Base-by-base conservation (phyloP, 2,113 vertebrate species). In the Otolemur garnettii region DNA sequence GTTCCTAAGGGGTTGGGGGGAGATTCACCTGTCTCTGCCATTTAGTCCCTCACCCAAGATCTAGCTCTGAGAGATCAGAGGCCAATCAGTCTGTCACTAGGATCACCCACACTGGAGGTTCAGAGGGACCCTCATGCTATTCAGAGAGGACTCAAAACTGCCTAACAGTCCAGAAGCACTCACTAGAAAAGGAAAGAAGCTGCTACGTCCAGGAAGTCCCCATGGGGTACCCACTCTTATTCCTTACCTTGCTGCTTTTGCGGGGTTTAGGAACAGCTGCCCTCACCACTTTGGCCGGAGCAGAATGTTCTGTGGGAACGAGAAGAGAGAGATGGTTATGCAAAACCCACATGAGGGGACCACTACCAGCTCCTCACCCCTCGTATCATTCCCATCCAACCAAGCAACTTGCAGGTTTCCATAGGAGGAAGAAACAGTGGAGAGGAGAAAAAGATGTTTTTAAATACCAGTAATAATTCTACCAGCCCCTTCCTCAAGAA, bases 211-310 rank as follows among this genome's bases (percentile, higher is more conserved):
- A 84, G 21, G 17, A 45, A 82, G 30, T 15, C 68, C n/a, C 59
- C 22, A 13, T 50, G 38, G 77, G 15, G 0, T 50, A 38, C 30
- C 35, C 7, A 26, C 18, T 33, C 19, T 21, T 21, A 12, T 7
- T 72, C n/a, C 97, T 97, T 99, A 99, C 99, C 99, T 99, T 99
- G 98, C 99, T 99, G 98, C 99, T 99, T 69, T 99, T 99, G 68
- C 99, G 98, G 90, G 98, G 97, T 96, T 99, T 99, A 0, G 99
- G 99, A 97, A 99, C 99, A 33, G 99, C 99, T 50, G 99, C 99
- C 98, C 98, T 99, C 97, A 99, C 99, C 97, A 99, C 99, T 97
- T 99, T 99, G 0, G 99, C 99, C 6, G 99, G 99, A 69, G 98
- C 99, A 17, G 99, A 98, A 74, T 98, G 98, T 94, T 99, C 99